Conservation (phyloP, 23 tunicate species). For the Styela clava region DNA sequence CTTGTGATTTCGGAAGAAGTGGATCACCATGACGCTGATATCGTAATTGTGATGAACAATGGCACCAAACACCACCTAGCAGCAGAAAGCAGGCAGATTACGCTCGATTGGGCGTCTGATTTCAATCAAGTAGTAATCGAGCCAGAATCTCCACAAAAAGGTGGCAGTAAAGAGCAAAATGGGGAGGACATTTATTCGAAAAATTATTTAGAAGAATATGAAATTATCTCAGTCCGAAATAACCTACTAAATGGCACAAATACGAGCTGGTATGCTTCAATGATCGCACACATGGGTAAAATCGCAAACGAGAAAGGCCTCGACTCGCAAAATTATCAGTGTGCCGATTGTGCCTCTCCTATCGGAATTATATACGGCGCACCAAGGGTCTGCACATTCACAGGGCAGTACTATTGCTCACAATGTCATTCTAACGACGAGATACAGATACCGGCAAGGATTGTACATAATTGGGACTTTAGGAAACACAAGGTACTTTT, state of each 20-base stretch:
- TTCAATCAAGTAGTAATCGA: background rate
- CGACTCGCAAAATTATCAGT: conserved; percentile 79
- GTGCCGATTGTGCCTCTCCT: conserved; percentile 90
- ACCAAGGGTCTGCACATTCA: conserved; percentile 81
- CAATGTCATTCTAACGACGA: conserved; percentile 88
- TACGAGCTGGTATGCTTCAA: conserved; percentile 50
- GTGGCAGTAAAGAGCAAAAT: background rate
- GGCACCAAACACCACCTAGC: conserved; percentile 55
- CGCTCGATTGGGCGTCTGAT: conserved; percentile 42
- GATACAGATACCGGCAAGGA: conserved; percentile 79
- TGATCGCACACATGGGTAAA: conserved; percentile 60
- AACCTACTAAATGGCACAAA: background rate
- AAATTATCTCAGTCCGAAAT: conserved; percentile 4
- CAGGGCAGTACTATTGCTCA: conserved; percentile 82
- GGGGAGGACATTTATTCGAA: conserved; percentile 1
- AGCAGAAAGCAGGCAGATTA: conserved; percentile 30
- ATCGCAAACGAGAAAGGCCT: conserved; percentile 87
- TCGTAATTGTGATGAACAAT: conserved; percentile 34
- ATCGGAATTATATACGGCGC: conserved; percentile 83
- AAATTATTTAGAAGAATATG: conserved; percentile 28
- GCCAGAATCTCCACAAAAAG: conserved; percentile 8
- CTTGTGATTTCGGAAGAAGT: conserved; percentile 21
- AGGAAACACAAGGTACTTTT: conserved; percentile 39
- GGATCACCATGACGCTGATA: background rate
- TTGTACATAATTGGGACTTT: conserved; percentile 96